phyloP scores from a whole-genome alignment of 2,113 vertebrate species.

The Epinephelus fuscoguttatus region DNA sequence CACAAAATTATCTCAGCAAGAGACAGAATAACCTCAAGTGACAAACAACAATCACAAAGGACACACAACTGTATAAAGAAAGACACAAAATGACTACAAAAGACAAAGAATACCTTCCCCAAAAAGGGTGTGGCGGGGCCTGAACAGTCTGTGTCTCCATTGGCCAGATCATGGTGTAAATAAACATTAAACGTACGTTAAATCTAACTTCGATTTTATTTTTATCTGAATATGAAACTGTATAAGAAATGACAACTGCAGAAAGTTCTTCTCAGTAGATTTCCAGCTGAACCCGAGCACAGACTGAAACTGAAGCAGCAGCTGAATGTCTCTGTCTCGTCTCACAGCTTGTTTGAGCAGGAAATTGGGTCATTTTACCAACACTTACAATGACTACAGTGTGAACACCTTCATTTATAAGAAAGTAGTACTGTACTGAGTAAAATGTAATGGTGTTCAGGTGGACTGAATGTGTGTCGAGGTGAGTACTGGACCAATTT shows the following conservation, averaged over 20 bases:
- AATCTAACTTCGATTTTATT: neutral
- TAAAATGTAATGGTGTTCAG: neutral
- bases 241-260: neutral
- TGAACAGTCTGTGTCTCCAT: no score
- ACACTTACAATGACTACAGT: neutral
- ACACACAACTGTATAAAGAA: no score
- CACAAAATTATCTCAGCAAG: no score
- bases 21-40: no score
- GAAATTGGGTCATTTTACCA: constrained; percentile 10
- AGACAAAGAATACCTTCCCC: no score
- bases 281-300: neutral
- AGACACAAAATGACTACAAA: no score
- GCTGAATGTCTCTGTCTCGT: neutral
- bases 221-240: neutral
- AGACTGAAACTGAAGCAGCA: neutral
- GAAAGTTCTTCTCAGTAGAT: neutral
- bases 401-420: neutral
- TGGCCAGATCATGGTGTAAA: no score
- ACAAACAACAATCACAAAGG: no score
- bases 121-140: no score
- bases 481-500: no score
- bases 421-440: neutral
- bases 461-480: no score
- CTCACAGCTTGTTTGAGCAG: neutral
- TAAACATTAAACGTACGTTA: no score